phyloP scores from a whole-genome alignment of 53 echinoderm and acorn worm species.

The Apostichopus leukothele region DNA sequence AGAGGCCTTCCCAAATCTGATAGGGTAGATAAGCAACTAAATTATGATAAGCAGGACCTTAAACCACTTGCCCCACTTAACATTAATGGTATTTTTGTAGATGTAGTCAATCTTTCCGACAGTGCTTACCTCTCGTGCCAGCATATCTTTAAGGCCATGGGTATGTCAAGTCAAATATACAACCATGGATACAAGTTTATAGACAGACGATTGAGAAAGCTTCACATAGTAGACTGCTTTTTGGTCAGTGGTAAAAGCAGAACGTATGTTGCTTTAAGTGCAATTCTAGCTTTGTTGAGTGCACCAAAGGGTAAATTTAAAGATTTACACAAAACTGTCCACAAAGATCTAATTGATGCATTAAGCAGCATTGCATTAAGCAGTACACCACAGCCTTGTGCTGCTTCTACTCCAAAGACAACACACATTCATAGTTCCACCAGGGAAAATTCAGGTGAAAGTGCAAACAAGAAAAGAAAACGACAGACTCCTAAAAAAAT shows the following conservation, averaged over 20 bases:
- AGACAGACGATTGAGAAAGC: background rate
- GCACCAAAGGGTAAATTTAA: background rate
- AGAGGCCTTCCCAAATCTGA: too few species aligned
- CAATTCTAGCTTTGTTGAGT: too few species aligned
- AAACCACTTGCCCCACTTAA: background rate
- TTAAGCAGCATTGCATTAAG: too few species aligned
- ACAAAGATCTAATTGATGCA: background rate
- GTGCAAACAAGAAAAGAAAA: background rate
- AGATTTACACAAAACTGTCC: background rate
- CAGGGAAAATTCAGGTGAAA: too few species aligned
- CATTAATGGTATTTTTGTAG: background rate
- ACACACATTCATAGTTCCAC: too few species aligned
- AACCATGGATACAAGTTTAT: constrained; percentile 5
- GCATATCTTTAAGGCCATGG: constrained; percentile 18
- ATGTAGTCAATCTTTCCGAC: background rate
- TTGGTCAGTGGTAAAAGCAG: background rate
- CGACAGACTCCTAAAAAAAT: background rate
- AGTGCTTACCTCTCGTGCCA: background rate
- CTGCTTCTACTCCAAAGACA: too few species aligned
- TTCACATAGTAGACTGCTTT: background rate
- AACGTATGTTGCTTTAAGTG: background rate
- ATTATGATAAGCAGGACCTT: too few species aligned
- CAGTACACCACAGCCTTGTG: background rate
- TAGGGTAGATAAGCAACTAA: too few species aligned
- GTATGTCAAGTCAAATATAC: background rate